Evolutionary conservation across 2,888 invertebrate genomes (phyloP).

Genomic region (Xestia ashworthii): DNA sequence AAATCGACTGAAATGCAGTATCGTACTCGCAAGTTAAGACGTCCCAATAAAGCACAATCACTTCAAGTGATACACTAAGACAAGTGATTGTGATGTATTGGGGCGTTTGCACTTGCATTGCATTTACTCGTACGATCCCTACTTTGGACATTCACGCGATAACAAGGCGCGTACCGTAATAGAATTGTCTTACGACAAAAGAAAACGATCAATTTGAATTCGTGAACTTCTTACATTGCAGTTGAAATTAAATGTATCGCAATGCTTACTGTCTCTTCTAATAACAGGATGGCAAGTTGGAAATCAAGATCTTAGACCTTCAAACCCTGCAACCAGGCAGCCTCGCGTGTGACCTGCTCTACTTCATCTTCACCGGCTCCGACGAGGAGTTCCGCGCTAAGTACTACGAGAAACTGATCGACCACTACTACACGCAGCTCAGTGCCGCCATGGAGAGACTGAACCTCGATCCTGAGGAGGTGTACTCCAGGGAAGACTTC

Average conservation of each 20-base stretch:
- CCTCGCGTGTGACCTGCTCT: neutral
- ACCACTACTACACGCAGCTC: conserved; percentile 72
- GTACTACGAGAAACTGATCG: conserved; percentile 67
- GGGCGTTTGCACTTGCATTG: no score
- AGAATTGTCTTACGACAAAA: neutral
- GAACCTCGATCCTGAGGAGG: conserved; percentile 64
- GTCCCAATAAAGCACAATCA: neutral
- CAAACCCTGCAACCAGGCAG: conserved; percentile 65
- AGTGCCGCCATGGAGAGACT: conserved; percentile 61
- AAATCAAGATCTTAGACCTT: conserved; percentile 77
- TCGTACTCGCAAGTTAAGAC: neutral
- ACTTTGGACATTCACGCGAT: neutral
- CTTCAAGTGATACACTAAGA: no score
- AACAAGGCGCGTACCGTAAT: neutral
- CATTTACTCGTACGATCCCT: neutral
- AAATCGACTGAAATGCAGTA: neutral
- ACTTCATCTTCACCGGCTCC: neutral
- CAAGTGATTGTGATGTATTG: no score
- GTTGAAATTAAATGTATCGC: neutral
- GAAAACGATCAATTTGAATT: neutral
- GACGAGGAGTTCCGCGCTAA: conserved; percentile 1
- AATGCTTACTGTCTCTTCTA: neutral
- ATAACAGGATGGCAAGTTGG: conserved; percentile 70
- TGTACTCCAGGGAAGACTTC: neutral
- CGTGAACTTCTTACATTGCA: neutral